phyloP scores from a whole-genome alignment of 1,140 invertebrate species.

The Conus betulinus region DNA sequence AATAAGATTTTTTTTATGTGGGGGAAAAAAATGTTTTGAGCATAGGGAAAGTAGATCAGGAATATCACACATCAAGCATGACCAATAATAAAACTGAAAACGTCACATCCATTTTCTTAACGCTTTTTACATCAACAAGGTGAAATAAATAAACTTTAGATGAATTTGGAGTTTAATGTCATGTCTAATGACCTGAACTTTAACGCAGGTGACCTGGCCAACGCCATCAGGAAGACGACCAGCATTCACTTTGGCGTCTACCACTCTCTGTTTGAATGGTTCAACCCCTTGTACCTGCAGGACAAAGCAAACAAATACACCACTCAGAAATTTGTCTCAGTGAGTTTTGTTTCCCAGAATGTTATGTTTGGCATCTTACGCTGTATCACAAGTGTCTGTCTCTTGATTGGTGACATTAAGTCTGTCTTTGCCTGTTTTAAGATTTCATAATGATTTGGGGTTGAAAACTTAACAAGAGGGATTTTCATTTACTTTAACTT shows the following conservation, averaged over 20 bases:
- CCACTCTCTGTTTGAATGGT: conserved; percentile 94
- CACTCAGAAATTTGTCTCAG: conserved; percentile 79
- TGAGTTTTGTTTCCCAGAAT: conserved; percentile 51
- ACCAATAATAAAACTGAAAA: too few relatives aligned
- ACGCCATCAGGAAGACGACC: conserved; percentile 76
- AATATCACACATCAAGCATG: too few relatives aligned
- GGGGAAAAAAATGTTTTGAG: too few relatives aligned
- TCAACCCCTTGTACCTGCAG: conserved; percentile 87
- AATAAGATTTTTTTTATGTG: too few relatives aligned
- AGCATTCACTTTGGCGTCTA: conserved; percentile 89
- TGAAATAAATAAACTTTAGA: too few relatives aligned
- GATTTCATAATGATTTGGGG: neutral
- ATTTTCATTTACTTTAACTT: too few relatives aligned
- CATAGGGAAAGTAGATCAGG: too few relatives aligned
- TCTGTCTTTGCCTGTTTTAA: neutral
- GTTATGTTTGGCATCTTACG: neutral
- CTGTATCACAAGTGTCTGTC: neutral
- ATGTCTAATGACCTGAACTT: too few relatives aligned
- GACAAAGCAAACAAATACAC: conserved; percentile 84
- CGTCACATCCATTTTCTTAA: too few relatives aligned
- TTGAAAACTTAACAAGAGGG: too few relatives aligned
- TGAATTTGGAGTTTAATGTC: too few relatives aligned
- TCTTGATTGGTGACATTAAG: neutral
- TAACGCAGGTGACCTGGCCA: conserved; percentile 43
- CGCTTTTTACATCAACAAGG: too few relatives aligned